A percentile compares a stretch with the other conserved stretches of the same genome.
phyloP scores from a whole-genome alignment of 2,888 invertebrate species.

The Agonopterix arenella region DNA sequence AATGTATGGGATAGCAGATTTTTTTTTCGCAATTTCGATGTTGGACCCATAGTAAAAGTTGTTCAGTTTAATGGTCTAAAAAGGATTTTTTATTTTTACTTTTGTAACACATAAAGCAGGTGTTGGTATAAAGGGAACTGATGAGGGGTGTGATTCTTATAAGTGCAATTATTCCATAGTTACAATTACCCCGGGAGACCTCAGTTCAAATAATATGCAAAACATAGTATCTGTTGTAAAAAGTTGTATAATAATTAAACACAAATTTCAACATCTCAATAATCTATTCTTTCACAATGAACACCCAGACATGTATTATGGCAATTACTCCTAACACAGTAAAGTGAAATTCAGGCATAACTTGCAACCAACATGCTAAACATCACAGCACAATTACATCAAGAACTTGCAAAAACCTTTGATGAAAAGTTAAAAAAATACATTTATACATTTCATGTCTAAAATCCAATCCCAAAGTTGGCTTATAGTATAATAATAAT shows the following conservation, averaged over 20 bases:
- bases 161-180: no score
- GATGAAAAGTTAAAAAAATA: slow-evolving; percentile 25
- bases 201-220: not conserved
- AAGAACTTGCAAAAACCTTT: not conserved
- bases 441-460: slow-evolving; percentile 11
- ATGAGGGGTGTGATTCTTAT: no score
- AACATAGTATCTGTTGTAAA: slow-evolving; percentile 3
- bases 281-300: slow-evolving; percentile 39
- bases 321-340: slow-evolving; percentile 26
- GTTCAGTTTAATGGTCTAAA: no score
- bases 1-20: no score
- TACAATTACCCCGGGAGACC: no score
- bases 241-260: slow-evolving; percentile 34
- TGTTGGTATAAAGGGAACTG: not conserved
- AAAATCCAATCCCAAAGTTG: no score
- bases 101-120: no score
- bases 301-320: slow-evolving; percentile 36
- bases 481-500: no score
- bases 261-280: slow-evolving; percentile 38
- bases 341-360: slow-evolving; percentile 17
- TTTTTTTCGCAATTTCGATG: no score
- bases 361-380: slow-evolving; percentile 6
- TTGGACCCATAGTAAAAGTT: no score
- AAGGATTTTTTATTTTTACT: no score
- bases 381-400: slow-evolving; percentile 22